Conservation (phyloP, 2,888 invertebrate species). For the Bembecia ichneumoniformis region DNA sequence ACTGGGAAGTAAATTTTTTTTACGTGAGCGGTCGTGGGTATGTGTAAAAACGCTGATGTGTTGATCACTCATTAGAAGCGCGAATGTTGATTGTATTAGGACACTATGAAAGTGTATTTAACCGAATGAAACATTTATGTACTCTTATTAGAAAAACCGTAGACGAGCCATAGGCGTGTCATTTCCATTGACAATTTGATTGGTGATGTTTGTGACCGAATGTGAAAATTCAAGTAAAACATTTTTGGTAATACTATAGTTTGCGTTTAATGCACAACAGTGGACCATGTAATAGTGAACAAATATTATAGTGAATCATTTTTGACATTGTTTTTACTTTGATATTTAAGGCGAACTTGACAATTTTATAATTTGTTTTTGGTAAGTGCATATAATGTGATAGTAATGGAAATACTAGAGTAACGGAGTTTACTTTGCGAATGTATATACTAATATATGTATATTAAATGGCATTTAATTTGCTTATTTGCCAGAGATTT, state of each 20-base stretch:
- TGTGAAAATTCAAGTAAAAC: conserved; percentile 51
- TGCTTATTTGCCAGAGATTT: conserved; percentile 30
- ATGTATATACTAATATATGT: conserved; percentile 17
- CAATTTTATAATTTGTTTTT: conserved; percentile 70
- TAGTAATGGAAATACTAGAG: conserved; percentile 49
- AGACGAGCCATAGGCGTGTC: conserved; percentile 51
- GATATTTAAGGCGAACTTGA: conserved; percentile 59
- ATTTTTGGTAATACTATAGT: conserved; percentile 46
- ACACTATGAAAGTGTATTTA: conserved; percentile 44
- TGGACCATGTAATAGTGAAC: conserved; percentile 56
- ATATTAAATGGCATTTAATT: conserved; percentile 42
- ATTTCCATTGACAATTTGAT: conserved; percentile 52
- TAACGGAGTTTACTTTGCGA: conserved; percentile 41
- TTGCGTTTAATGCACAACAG: conserved; percentile 62
- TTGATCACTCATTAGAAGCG: conserved; percentile 35
- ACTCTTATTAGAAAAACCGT: conserved; percentile 51
- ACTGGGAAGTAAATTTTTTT: conserved; percentile 32
- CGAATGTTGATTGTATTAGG: conserved; percentile 44
- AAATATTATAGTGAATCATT: conserved; percentile 61
- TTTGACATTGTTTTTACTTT: conserved; percentile 60
- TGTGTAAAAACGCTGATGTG: conserved; percentile 35
- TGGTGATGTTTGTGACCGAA: conserved; percentile 49
- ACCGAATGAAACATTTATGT: conserved; percentile 32
- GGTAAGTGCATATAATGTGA: conserved; percentile 67
- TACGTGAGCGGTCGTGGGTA: conserved; percentile 42